phyloP scores from a whole-genome alignment of 2,888 invertebrate genomes.

The Mystacides longicornis region DNA sequence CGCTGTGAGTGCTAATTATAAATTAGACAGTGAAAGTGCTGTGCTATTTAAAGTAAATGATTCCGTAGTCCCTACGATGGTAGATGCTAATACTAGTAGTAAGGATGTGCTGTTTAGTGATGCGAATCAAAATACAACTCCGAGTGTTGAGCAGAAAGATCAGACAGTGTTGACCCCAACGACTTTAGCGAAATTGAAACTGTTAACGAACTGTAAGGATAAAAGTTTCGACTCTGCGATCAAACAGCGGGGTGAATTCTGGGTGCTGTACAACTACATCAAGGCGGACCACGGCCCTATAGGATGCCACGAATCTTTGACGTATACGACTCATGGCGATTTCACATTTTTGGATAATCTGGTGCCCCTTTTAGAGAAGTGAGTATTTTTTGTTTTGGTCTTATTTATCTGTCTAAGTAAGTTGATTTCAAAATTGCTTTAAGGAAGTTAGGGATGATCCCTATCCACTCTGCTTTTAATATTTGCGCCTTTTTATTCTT shows the following conservation, averaged over 20 bases:
- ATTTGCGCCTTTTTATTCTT: too few species aligned
- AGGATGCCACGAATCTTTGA: slow-evolving; percentile 76
- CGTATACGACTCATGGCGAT: slow-evolving; percentile 89
- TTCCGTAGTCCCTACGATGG: background rate
- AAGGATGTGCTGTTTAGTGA: slow-evolving; percentile 1
- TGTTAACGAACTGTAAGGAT: slow-evolving; percentile 57
- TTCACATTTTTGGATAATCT: slow-evolving; percentile 88
- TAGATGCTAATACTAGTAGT: background rate
- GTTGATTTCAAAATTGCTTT: too few species aligned
- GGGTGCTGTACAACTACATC: slow-evolving; percentile 84
- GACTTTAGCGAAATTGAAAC: slow-evolving; percentile 38
- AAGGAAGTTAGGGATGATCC: too few species aligned
- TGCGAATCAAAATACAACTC: background rate
- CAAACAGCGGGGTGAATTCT: slow-evolving; percentile 71
- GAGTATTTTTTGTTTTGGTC: slow-evolving; percentile 32
- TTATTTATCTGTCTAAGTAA: too few species aligned
- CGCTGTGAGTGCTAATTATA: slow-evolving; percentile 20
- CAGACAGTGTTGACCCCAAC: slow-evolving; percentile 39
- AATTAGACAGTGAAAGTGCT: slow-evolving; percentile 34
- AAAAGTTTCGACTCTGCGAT: slow-evolving; percentile 52
- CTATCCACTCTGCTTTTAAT: too few species aligned
- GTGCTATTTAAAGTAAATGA: slow-evolving; percentile 26
- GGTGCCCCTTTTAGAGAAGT: slow-evolving; percentile 71
- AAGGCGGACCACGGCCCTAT: slow-evolving; percentile 60
- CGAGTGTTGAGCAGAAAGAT: slow-evolving; percentile 27